Evolutionary conservation across 2,888 invertebrate genomes (phyloP).

Genomic region (Drosophila tripunctata): DNA sequence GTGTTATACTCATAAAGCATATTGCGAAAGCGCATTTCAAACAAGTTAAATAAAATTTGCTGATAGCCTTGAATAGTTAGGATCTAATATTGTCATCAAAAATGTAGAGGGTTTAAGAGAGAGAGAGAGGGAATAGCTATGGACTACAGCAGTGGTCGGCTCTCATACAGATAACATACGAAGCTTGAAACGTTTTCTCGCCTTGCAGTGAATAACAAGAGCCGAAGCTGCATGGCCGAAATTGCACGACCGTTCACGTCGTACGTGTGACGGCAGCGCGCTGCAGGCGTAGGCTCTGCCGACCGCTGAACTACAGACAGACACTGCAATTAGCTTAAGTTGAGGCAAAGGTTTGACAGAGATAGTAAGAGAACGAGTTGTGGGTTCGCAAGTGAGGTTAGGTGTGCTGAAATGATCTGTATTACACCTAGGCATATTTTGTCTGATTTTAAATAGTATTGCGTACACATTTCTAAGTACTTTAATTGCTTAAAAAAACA

Average conservation of each 20-base stretch:
- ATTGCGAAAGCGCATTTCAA: conserved; percentile 43
- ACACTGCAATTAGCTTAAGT: neutral
- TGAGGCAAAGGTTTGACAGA: too few relatives aligned
- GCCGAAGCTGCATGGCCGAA: too few relatives aligned
- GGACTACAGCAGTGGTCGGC: too few relatives aligned
- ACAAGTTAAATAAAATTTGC: conserved; percentile 33
- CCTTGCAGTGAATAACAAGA: too few relatives aligned
- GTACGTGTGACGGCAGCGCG: too few relatives aligned
- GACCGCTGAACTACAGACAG: neutral
- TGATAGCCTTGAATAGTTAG: conserved; percentile 52
- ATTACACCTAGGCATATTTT: conserved; percentile 19
- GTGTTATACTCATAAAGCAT: conserved; percentile 16
- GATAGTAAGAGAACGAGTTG: neutral
- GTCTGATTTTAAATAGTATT: neutral
- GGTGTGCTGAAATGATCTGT: conserved; percentile 1
- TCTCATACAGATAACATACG: too few relatives aligned
- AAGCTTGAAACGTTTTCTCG: too few relatives aligned
- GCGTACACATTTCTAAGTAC: neutral
- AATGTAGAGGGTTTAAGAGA: conserved; percentile 28
- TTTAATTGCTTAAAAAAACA: conserved; percentile 25
- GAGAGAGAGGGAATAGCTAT: neutral
- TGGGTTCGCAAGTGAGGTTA: neutral
- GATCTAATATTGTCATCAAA: conserved; percentile 77
- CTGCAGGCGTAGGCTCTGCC: too few relatives aligned
- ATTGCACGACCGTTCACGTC: too few relatives aligned